These are phyloP conservation scores for Apotomis capreana DNA, from an alignment of 2,888 invertebrate genomes.

Conservation along the genomic window DNA sequence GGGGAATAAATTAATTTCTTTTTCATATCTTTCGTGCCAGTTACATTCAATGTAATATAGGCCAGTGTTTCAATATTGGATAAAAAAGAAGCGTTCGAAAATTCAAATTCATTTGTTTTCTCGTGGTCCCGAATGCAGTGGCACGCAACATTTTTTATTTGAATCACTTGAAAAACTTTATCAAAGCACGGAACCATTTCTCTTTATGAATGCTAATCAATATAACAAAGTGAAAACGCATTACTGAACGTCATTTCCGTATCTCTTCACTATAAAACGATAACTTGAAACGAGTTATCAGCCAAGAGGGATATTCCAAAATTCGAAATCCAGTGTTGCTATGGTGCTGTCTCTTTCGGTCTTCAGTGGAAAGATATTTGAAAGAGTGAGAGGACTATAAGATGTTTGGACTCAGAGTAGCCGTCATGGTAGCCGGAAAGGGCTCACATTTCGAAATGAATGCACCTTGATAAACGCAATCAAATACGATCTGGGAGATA, in stretches of 20 bases:
- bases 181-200: neutral
- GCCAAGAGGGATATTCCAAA: neutral
- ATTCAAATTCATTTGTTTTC: conserved; percentile 1
- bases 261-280: conserved; percentile 34
- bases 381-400: no score
- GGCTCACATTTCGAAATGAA: conserved; percentile 43
- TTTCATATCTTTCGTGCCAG: conserved; percentile 25
- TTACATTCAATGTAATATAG: neutral
- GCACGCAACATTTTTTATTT: neutral
- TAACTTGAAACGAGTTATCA: neutral
- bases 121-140: neutral
- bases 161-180: neutral
- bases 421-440: conserved; percentile 41
- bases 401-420: neutral
- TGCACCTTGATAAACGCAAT: conserved; percentile 47
- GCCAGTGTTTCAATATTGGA: neutral
- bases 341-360: no score
- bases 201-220: conserved; percentile 18
- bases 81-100: neutral
- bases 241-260: conserved; percentile 29
- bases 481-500: conserved; percentile 54
- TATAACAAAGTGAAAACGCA: conserved; percentile 24
- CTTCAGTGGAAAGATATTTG: no score
- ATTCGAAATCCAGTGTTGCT: no score
- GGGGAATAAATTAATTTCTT: conserved; percentile 23